Percentiles rank a stretch among this genome's conserved stretches.
Conservation (phyloP, 2,113 vertebrate genomes). For the Acrocephalus arundinaceus region DNA sequence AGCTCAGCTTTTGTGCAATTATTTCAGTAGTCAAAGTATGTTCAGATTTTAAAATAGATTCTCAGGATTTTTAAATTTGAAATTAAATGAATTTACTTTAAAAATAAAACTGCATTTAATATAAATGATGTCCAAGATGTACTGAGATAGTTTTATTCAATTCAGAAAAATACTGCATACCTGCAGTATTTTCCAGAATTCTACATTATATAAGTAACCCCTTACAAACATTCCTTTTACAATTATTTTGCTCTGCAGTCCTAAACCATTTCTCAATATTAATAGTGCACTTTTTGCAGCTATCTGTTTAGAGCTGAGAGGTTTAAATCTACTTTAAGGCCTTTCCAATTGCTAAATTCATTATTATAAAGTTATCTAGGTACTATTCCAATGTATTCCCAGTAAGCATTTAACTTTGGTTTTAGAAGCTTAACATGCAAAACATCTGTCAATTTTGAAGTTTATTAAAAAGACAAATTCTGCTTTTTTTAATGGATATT, state of each 20-base stretch:
- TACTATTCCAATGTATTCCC: background rate
- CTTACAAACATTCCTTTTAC: background rate
- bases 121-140: background rate
- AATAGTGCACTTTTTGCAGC: background rate
- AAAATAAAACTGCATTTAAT: background rate
- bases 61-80: background rate
- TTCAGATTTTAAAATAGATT: background rate
- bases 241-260: background rate
- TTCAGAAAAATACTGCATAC: background rate
- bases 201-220: background rate
- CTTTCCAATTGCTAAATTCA: background rate
- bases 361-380: background rate
- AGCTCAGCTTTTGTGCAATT: background rate
- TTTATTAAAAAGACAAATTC: background rate
- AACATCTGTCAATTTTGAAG: background rate
- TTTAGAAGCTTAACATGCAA: background rate
- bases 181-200: background rate
- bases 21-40: background rate
- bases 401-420: background rate
- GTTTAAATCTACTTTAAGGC: background rate
- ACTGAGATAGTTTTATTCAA: background rate
- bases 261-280: background rate
- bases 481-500: background rate
- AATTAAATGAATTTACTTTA: background rate
- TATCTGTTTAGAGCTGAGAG: background rate